Percentiles rank a stretch among this genome's conserved stretches.
phyloP scores from a whole-genome alignment of 2,113 vertebrate species.

The Aphyosemion australe region DNA sequence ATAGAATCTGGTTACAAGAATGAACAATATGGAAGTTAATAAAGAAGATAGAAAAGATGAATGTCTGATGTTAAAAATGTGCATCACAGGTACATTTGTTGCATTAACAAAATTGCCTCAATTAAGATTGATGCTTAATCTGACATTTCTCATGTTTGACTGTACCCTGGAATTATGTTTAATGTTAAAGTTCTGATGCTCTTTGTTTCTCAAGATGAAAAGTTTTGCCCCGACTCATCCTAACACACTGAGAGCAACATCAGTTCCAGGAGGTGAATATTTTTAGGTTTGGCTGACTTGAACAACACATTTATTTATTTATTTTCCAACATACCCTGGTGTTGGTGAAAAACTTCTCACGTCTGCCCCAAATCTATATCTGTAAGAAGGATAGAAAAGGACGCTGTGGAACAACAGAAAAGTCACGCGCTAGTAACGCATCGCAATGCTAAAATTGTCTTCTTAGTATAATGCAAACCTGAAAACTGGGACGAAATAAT shows the following conservation, averaged over 20 bases:
- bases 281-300: background rate
- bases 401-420: constrained; percentile 36
- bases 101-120: no score
- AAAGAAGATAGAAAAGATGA: no score
- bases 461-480: background rate
- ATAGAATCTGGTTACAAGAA: no score
- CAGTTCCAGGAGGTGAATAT: background rate
- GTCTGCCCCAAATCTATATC: constrained; percentile 64
- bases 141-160: no score
- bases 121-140: no score
- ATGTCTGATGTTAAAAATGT: no score
- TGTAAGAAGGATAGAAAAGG: constrained; percentile 31
- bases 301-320: background rate
- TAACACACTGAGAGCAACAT: background rate
- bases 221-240: background rate
- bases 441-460: background rate
- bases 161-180: no score
- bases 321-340: constrained; percentile 13
- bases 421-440: background rate
- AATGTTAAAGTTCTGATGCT: background rate
- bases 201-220: background rate
- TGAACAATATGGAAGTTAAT: no score
- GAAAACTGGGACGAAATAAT: background rate
- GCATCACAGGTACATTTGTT: no score
- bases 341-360: constrained; percentile 57